Percentiles rank a stretch among this genome's conserved stretches.
Conservation (phyloP, 2,888 invertebrate species). For the Drosophila neonasuta region DNA sequence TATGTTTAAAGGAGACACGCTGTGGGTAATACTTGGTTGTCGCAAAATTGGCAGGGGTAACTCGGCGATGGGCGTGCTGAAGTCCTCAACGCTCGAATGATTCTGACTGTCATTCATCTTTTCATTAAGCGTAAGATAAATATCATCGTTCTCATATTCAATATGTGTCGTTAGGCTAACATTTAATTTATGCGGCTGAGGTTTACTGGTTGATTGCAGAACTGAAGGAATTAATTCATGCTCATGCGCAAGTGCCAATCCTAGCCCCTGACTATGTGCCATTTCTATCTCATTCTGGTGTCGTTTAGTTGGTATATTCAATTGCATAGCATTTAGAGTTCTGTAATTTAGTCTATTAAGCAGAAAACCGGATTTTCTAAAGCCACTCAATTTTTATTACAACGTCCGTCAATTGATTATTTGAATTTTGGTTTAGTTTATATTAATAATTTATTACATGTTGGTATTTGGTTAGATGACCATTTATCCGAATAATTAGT, state of each 20-base stretch:
- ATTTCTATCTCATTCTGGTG: slow-evolving; percentile 55
- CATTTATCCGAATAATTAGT: slow-evolving; percentile 63
- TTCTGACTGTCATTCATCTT: slow-evolving; percentile 73
- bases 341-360: slow-evolving; percentile 82
- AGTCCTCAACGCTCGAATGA: slow-evolving; percentile 72
- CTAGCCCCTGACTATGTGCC: slow-evolving; percentile 18
- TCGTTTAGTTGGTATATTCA: slow-evolving; percentile 79
- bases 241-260: slow-evolving; percentile 35
- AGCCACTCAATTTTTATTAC: slow-evolving; percentile 71
- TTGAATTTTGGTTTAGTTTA: slow-evolving; percentile 35
- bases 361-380: slow-evolving; percentile 83
- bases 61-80: slow-evolving; percentile 80
- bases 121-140: slow-evolving; percentile 81
- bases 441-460: slow-evolving; percentile 43
- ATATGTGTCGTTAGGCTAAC: slow-evolving; percentile 53
- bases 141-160: slow-evolving; percentile 72
- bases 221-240: slow-evolving; percentile 10
- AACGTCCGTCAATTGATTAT: slow-evolving; percentile 48
- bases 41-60: slow-evolving; percentile 64
- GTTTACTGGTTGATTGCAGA: background rate
- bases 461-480: slow-evolving; percentile 59
- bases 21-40: slow-evolving; percentile 48
- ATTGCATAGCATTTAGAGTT: slow-evolving; percentile 81
- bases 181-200: slow-evolving; percentile 26
- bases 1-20: slow-evolving; percentile 58